Conservation (phyloP, 2,113 vertebrate species). For the Pithys albifrons region DNA sequence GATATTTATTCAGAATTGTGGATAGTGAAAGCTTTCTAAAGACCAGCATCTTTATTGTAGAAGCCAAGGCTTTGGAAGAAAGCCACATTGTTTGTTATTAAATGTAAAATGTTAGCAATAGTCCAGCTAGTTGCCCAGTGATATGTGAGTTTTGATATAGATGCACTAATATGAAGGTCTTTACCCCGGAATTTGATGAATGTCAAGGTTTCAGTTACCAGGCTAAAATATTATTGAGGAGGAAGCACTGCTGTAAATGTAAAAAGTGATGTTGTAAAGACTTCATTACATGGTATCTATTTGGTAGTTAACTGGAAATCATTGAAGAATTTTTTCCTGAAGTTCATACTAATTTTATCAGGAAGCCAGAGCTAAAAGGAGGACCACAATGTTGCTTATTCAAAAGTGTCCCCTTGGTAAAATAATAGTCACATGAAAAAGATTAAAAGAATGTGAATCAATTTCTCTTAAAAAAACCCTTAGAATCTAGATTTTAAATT, state of each 20-base stretch:
- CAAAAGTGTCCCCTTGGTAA: not conserved
- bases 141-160: not conserved
- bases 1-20: not conserved
- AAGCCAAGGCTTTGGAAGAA: not conserved
- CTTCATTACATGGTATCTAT: not conserved
- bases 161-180: not conserved
- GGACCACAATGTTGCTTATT: not conserved
- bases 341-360: not conserved
- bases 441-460: not conserved
- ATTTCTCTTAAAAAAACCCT: not conserved
- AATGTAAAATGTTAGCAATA: not conserved
- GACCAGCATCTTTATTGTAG: not conserved
- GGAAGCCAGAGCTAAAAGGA: not conserved
- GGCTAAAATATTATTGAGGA: not conserved
- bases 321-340: not conserved
- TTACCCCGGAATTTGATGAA: not conserved
- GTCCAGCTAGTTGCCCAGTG: not conserved
- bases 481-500: not conserved
- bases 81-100: fast-evolving
- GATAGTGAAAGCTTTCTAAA: not conserved
- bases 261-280: not conserved
- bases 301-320: not conserved
- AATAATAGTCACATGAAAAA: not conserved
- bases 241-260: not conserved
- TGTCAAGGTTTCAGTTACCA: not conserved